Percentiles rank a stretch among this genome's conserved stretches.
phyloP scores from a whole-genome alignment of 2,888 invertebrate species.

The Notocelia uddmanniana region DNA sequence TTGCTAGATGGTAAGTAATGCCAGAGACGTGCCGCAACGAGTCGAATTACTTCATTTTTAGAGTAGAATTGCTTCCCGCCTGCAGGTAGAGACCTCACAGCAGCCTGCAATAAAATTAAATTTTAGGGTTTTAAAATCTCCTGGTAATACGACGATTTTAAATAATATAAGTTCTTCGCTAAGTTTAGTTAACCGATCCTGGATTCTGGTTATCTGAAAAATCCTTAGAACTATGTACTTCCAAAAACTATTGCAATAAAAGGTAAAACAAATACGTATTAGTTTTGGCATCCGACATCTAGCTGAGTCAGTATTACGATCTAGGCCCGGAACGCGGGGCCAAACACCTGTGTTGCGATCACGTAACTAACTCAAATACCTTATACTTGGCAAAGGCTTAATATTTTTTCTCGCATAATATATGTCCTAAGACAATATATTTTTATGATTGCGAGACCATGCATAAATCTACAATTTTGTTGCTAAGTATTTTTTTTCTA shows the following conservation, averaged over 20 bases:
- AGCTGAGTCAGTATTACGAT: constrained; percentile 67
- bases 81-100: constrained; percentile 62
- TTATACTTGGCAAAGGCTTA: constrained; percentile 13
- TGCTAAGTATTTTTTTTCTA: too few relatives aligned
- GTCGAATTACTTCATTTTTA: constrained; percentile 77
- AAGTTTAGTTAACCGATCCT: neutral
- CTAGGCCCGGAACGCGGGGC: constrained; percentile 61
- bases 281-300: constrained; percentile 59
- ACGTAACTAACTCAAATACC: constrained; percentile 52
- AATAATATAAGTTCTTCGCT: neutral
- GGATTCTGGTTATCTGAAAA: neutral
- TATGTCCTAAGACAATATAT: neutral
- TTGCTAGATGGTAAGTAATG: constrained; percentile 81
- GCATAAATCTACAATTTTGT: neutral
- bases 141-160: constrained; percentile 24
- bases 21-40: constrained; percentile 73
- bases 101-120: constrained; percentile 50
- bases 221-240: neutral
- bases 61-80: constrained; percentile 52
- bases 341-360: constrained; percentile 68
- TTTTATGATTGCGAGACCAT: neutral
- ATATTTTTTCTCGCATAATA: neutral
- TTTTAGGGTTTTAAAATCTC: constrained; percentile 63
- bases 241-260: constrained; percentile 11
- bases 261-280: constrained; percentile 45